Base-by-base conservation (phyloP, 2,888 invertebrate genomes). In the Coenonympha glycerion region DNA sequence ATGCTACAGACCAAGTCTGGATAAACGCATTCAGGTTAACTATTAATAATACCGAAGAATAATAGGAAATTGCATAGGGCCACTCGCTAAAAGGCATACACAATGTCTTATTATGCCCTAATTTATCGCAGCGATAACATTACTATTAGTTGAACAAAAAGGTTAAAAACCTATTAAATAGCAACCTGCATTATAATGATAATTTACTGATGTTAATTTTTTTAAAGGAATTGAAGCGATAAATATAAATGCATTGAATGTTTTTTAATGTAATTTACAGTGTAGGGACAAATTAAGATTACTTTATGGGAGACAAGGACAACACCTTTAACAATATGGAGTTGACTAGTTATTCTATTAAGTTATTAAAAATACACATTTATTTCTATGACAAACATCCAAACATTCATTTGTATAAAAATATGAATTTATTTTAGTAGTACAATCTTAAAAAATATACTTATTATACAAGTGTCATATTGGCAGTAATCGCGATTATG, bases 401-500 rank as follows among this genome's bases (percentile, higher is more conserved):
- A 52, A 45, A 54, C 49, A 57, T 60, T 69, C 66, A 73, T 75
- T 73, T 73, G 69, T 79, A 79, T 73, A 79, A 75, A 76, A 78
- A 74, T 73, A 75, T 70, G 67, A 74, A 73, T 71, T 55, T 61
- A 58, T 64, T 44, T 49, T 55, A 56, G 60, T 58, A 59, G 53
- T 61, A 53, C 33, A 55, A 58, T 40, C 62, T 63, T 60, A 61
- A 52, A 64, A 56, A 52, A 65, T 56, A 53, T 63, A 65, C 63
- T 65, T 66, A 68, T 59, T 53, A 61, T 62, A 68, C 73, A 76
- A 79, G 78, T 83, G 82, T 84, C 82, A 81, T 82, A 80, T 80
- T 82, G 83, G 82, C 85, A 84, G 84, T 85, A 75, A 76, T 65
- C 70, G 71, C 76, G 75, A 75, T 75, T 81, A 86, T 86, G 86